Evolutionary conservation across 2,888 invertebrate species (phyloP).

Genomic region (Linyphia triangularis): DNA sequence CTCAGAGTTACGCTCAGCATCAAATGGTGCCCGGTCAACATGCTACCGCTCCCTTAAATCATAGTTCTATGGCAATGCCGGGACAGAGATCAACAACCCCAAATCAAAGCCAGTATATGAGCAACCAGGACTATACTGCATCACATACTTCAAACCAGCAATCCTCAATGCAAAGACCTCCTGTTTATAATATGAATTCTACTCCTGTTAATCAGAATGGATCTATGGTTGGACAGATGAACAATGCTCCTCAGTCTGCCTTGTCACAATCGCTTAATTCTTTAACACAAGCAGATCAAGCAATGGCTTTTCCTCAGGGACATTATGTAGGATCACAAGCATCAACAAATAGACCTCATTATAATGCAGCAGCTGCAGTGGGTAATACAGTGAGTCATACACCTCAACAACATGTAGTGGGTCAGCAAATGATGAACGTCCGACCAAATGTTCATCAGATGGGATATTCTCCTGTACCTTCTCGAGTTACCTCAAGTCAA

Average conservation of each 20-base stretch:
- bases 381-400: slow-evolving; percentile 65
- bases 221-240: slow-evolving; percentile 67
- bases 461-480: slow-evolving; percentile 72
- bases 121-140: slow-evolving; percentile 66
- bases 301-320: slow-evolving; percentile 75
- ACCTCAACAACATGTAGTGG: slow-evolving; percentile 58
- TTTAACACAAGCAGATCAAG: slow-evolving; percentile 72
- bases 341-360: slow-evolving; percentile 69
- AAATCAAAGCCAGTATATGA: slow-evolving; percentile 75
- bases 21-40: slow-evolving; percentile 71
- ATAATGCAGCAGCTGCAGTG: slow-evolving; percentile 63
- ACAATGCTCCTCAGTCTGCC: slow-evolving; percentile 67
- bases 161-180: slow-evolving; percentile 74
- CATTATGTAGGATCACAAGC: slow-evolving; percentile 75
- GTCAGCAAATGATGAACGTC: slow-evolving; percentile 72
- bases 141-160: slow-evolving; percentile 70
- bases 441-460: slow-evolving; percentile 70
- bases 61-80: slow-evolving; percentile 56
- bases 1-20: slow-evolving; percentile 73
- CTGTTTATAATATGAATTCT: slow-evolving; percentile 73
- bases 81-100: slow-evolving; percentile 68
- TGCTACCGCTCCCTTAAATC: slow-evolving; percentile 54
- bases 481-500: slow-evolving; percentile 73
- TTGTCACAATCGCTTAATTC: slow-evolving; percentile 68
- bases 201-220: slow-evolving; percentile 73